A percentile compares a stretch with the other conserved stretches of the same genome.
Conservation (phyloP, 23 tunicate genomes). For the Diplosoma virens region DNA sequence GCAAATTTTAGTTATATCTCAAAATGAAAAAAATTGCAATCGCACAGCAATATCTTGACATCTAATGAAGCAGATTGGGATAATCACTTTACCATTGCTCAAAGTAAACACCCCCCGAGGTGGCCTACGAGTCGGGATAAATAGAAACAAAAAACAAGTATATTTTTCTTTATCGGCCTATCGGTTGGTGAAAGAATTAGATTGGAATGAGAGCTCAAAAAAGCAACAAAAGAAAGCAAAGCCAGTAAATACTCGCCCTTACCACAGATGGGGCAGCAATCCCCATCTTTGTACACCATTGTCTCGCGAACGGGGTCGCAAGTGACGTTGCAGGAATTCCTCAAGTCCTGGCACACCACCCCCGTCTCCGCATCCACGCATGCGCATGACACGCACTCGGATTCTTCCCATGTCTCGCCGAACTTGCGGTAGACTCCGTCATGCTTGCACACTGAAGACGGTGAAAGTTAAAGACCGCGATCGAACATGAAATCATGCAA, state of each 20-base stretch:
- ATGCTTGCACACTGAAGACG: constrained; percentile 61
- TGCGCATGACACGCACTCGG: constrained; percentile 43
- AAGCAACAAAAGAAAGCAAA: neutral
- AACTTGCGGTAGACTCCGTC: constrained; percentile 37
- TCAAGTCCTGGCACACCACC: neutral
- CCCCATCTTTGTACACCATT: constrained; percentile 29
- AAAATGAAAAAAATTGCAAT: no score
- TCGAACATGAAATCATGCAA: no score
- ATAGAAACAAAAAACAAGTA: no score
- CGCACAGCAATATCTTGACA: no score
- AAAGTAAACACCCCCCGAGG: no score
- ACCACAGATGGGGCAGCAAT: constrained; percentile 78
- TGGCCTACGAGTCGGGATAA: no score
- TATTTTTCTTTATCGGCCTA: no score
- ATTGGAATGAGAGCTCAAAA: neutral
- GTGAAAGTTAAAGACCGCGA: no score
- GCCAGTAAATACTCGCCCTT: neutral
- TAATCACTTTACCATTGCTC: no score
- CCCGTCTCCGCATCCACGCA: constrained; percentile 46
- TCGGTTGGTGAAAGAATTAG: no score
- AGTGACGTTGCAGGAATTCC: neutral
- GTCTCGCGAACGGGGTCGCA: constrained; percentile 32
- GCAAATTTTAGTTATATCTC: no score
- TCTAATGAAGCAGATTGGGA: no score
- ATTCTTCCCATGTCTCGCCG: constrained; percentile 45